A percentile compares a stretch with the other conserved stretches of the same genome.
phyloP scores from a whole-genome alignment of 2,888 invertebrate species.

The Branchellion lobata region DNA sequence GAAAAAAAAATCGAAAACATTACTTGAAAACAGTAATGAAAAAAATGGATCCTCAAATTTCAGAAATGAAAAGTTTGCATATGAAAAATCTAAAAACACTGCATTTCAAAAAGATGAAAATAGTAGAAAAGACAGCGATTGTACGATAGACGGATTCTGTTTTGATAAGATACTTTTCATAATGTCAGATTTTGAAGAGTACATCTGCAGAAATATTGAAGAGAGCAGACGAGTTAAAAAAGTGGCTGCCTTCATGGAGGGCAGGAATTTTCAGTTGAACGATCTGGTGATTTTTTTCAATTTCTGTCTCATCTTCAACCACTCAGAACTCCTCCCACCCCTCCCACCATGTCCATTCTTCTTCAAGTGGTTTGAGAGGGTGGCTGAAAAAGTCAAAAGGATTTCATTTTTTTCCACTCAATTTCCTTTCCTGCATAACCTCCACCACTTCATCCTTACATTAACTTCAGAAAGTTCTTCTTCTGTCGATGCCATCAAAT shows the following conservation, averaged over 20 bases:
- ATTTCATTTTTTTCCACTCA: neutral
- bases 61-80: too few relatives aligned
- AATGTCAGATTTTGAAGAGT: conserved; percentile 42
- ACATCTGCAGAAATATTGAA: neutral
- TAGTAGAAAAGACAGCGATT: neutral
- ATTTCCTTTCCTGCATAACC: neutral
- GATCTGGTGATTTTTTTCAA: conserved; percentile 27
- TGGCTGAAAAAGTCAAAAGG: neutral
- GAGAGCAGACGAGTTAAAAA: neutral
- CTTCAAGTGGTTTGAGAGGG: conserved; percentile 22
- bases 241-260: conserved; percentile 19
- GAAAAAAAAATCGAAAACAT: too few relatives aligned
- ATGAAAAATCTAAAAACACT: conserved; percentile 58
- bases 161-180: neutral
- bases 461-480: too few relatives aligned
- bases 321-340: neutral
- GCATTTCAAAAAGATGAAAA: conserved; percentile 77
- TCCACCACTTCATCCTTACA: too few relatives aligned
- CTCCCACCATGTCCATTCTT: conserved; percentile 47
- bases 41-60: too few relatives aligned
- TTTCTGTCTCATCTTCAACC: neutral
- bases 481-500: too few relatives aligned
- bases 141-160: neutral
- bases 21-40: neutral
- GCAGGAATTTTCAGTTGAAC: conserved; percentile 2